Base-by-base conservation (phyloP, 2,797 vertebrate genomes). In the Fringilla coelebs region DNA sequence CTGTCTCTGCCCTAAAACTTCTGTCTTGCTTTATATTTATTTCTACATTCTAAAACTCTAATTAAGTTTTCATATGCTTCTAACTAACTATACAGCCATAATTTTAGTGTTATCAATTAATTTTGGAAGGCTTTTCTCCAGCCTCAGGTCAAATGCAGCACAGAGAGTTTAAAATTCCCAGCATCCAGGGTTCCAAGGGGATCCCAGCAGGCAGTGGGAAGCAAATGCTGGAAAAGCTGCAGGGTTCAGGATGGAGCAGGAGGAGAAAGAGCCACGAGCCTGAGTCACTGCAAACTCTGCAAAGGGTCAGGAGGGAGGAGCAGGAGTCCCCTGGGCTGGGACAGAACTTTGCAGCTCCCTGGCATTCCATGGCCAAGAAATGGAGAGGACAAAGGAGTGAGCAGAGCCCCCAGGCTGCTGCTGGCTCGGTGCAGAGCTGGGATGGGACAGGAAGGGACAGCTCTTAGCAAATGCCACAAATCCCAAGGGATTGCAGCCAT, bases 301-400 rank as follows among this genome's bases (percentile, higher is more conserved):
- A 5, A 5, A 22, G 85, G 83, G 8, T 22, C 48, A 8, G 84
- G 52, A 74, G 10, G 17, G 21, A 48, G 73, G 43, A 80, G 73
- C 41, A 46, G 3, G 9, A 55, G 12, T 25, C 57, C 19, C 66
- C 75, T 11, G 66, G 48, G 48, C 34, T 45, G 65, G 22, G 25
- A 1, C 24, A 5, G 82, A 49, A 17, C 46, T 57, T n/a, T 20
- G 55, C 78, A 67, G 48, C 78, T 62, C 57, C 19, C 18, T 40
- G 82, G 61, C 38, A 9, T n/a, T 18, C 24, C 5, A 7, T 0
- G 1, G 5, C 10, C 29, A 2, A 2, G 19, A 9, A 18, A 1
- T 2, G 25, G 54, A 4, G 7, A 60, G 68, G 60, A 38, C 6
- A 11, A 3, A 62, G 34, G 11, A 6, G 45, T 32, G 7, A 1